These are phyloP conservation scores for Orthonevra nobilis DNA, from an alignment of 2,888 invertebrate genomes.

Conservation along the genomic window DNA sequence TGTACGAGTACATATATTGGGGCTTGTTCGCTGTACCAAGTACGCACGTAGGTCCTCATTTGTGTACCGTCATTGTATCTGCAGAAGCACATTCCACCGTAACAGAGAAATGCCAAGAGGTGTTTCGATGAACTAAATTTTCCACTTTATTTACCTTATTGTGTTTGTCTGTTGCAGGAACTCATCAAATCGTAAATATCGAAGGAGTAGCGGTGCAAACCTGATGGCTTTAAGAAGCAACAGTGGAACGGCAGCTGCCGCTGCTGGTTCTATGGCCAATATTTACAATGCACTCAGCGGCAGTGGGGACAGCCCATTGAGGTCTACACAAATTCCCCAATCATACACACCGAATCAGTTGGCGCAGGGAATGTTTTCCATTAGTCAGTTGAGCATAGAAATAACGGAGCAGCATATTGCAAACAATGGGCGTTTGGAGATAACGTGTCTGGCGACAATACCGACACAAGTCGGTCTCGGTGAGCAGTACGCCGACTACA, in stretches of 20 bases:
- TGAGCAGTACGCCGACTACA: constrained; percentile 87
- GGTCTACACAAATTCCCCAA: constrained; percentile 40
- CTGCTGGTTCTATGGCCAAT: constrained; percentile 73
- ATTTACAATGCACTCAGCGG: constrained; percentile 57
- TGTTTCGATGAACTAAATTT: constrained; percentile 24
- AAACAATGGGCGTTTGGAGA: constrained; percentile 85
- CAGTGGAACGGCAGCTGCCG: constrained; percentile 77
- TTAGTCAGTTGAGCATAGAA: constrained; percentile 87
- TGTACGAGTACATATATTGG: neutral
- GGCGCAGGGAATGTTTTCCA: constrained; percentile 80
- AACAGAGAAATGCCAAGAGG: neutral
- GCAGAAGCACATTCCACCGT: neutral
- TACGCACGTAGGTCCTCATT: neutral
- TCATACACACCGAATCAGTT: constrained; percentile 73
- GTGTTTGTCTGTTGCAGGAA: constrained; percentile 74
- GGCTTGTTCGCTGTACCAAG: too few relatives aligned
- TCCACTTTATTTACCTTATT: neutral
- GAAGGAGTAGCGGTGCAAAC: constrained; percentile 72
- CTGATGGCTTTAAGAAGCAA: constrained; percentile 70
- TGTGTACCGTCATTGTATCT: constrained; percentile 1
- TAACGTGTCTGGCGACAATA: constrained; percentile 89
- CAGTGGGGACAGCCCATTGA: constrained; percentile 28
- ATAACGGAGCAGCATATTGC: constrained; percentile 87
- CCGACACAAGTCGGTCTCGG: constrained; percentile 87
- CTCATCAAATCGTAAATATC: constrained; percentile 78